These are phyloP conservation scores for Phragmatobia fuliginosa DNA, from an alignment of 2,888 invertebrate species.

Conservation along the genomic window DNA sequence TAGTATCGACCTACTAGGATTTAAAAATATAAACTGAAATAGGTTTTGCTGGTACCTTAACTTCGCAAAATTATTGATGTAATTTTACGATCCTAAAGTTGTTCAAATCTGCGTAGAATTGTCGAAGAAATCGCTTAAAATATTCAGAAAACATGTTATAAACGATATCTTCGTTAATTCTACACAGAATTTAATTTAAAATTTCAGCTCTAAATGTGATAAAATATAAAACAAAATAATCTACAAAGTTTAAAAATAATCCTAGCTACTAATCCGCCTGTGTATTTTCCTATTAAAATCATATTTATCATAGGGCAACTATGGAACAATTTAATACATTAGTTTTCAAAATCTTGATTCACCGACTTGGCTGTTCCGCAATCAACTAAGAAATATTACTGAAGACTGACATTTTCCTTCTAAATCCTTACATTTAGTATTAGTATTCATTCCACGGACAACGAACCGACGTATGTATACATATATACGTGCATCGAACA, in stretches of 20 bases:
- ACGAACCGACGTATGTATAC: background rate
- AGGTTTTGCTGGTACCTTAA: background rate
- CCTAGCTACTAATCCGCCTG: too few species aligned
- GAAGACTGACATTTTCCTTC: background rate
- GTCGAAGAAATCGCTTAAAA: too few species aligned
- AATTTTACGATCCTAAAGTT: too few species aligned
- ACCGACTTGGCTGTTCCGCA: background rate
- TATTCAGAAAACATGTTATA: too few species aligned
- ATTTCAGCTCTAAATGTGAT: too few species aligned
- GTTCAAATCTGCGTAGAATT: too few species aligned
- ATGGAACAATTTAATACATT: background rate
- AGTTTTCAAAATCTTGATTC: background rate
- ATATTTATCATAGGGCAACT: background rate
- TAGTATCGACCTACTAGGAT: background rate
- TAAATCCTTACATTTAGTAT: constrained; percentile 1
- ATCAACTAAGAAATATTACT: background rate
- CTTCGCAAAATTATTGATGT: too few species aligned
- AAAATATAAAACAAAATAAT: too few species aligned
- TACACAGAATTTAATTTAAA: too few species aligned
- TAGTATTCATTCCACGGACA: constrained; percentile 17
- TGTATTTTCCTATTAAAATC: background rate
- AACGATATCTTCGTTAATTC: too few species aligned
- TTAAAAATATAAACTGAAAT: background rate
- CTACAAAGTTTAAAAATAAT: too few species aligned
- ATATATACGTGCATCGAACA: constrained; percentile 6